A percentile compares a stretch with the other conserved stretches of the same genome.
phyloP scores from a whole-genome alignment of 2,797 vertebrate genomes.

The Xiphorhynchus erythropygius region DNA sequence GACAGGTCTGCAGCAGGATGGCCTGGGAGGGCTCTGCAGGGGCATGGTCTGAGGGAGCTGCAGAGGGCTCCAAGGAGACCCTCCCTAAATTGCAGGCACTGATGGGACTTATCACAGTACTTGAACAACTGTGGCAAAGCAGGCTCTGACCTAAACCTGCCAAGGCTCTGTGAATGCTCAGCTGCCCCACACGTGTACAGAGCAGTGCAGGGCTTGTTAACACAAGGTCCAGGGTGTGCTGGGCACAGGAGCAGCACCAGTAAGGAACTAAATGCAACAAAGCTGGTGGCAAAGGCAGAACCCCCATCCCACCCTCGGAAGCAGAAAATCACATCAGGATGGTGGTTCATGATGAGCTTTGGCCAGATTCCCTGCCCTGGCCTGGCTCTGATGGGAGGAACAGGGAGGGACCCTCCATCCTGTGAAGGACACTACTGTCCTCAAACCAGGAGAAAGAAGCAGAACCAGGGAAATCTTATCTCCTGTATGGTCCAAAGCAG shows the following conservation, averaged over 20 bases:
- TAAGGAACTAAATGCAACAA: background rate
- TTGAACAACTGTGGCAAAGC: background rate
- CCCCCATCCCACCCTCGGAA: background rate
- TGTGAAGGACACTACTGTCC: accelerated
- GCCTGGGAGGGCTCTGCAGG: background rate
- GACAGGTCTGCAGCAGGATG: background rate
- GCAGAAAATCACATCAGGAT: background rate
- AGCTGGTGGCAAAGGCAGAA: background rate
- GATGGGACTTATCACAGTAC: accelerated
- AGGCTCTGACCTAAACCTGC: background rate
- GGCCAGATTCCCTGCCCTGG: too few relatives aligned
- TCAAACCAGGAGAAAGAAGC: background rate
- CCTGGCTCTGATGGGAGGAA: background rate
- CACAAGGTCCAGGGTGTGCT: background rate
- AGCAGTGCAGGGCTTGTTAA: too few relatives aligned
- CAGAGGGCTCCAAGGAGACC: accelerated
- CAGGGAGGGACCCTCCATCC: background rate
- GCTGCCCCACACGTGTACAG: accelerated
- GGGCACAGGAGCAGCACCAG: background rate
- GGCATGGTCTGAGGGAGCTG: background rate
- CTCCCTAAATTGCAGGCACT: accelerated
- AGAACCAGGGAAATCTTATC: background rate
- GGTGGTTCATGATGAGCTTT: background rate
- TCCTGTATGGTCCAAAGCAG: background rate
- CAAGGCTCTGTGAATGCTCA: accelerated